Evolutionary conservation across 2,797 vertebrate genomes (phyloP).

Genomic region (Gorsachius magnificus): DNA sequence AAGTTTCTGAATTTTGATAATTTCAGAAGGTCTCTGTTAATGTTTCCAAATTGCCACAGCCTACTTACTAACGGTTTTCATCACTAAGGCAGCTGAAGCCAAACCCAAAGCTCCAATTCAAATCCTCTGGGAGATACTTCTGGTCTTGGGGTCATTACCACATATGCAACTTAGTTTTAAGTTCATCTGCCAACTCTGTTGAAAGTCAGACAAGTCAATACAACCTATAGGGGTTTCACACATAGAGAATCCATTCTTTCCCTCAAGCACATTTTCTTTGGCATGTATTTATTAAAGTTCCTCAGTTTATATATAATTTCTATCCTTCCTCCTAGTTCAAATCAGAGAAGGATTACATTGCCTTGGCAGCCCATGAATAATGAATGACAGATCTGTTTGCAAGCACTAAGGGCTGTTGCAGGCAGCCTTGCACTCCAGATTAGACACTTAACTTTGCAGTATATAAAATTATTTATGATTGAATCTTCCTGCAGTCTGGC

Average conservation of each 20-base stretch:
- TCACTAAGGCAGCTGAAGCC: not conserved
- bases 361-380: not conserved
- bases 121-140: not conserved
- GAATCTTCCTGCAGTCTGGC: not conserved
- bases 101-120: not conserved
- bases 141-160: not conserved
- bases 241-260: not conserved
- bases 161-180: not conserved
- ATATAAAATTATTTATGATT: not conserved
- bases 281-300: not conserved
- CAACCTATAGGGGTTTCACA: not conserved
- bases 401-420: not conserved
- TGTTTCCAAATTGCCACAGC: not conserved
- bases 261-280: not conserved
- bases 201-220: not conserved
- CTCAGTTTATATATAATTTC: not conserved
- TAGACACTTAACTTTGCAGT: not conserved
- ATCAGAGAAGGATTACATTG: not conserved
- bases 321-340: not conserved
- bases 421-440: not conserved
- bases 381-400: not conserved
- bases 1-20: not conserved
- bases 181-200: not conserved
- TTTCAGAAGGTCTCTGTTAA: not conserved
- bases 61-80: slow-evolving; percentile 2